A percentile compares a stretch with the other conserved stretches of the same genome.
These are phyloP conservation scores for Oncorhynchus kisutch DNA, from an alignment of 2,113 vertebrate species.

Conservation along the genomic window DNA sequence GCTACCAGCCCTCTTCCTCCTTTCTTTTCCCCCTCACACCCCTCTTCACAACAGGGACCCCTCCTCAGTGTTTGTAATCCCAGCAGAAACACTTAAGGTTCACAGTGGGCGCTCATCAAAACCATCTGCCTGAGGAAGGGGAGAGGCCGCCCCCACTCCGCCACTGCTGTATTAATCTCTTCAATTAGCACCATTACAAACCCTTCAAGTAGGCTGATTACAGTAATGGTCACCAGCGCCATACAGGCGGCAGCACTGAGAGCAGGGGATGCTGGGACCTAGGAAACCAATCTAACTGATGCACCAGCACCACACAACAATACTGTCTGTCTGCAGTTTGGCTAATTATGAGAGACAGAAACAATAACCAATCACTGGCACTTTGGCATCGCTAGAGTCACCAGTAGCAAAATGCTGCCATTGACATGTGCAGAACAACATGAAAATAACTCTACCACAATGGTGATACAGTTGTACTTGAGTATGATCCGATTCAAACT, in stretches of 20 bases:
- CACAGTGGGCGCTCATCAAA: slow-evolving; percentile 99
- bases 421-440: too few species aligned
- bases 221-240: slow-evolving; percentile 88
- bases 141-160: slow-evolving; percentile 46
- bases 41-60: slow-evolving; percentile 87
- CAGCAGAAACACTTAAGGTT: slow-evolving; percentile 99
- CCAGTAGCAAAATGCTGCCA: too few species aligned
- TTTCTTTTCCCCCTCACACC: slow-evolving; percentile 48
- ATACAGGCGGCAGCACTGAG: slow-evolving; percentile 42
- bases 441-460: too few species aligned
- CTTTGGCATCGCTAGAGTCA: too few species aligned
- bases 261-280: neutral
- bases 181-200: slow-evolving; percentile 99
- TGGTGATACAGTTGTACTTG: too few species aligned
- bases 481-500: too few species aligned
- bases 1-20: slow-evolving; percentile 64
- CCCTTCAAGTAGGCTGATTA: slow-evolving; percentile 92
- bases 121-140: slow-evolving; percentile 90
- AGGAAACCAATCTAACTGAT: neutral
- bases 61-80: slow-evolving; percentile 96
- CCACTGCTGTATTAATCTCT: slow-evolving; percentile 90
- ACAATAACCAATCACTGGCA: too few species aligned
- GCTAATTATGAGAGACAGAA: too few species aligned
- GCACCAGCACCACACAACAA: too few species aligned
- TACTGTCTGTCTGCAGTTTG: too few species aligned